Evolutionary conservation across 2,888 invertebrate species (phyloP).

Genomic region (Linnaemya vulpina): DNA sequence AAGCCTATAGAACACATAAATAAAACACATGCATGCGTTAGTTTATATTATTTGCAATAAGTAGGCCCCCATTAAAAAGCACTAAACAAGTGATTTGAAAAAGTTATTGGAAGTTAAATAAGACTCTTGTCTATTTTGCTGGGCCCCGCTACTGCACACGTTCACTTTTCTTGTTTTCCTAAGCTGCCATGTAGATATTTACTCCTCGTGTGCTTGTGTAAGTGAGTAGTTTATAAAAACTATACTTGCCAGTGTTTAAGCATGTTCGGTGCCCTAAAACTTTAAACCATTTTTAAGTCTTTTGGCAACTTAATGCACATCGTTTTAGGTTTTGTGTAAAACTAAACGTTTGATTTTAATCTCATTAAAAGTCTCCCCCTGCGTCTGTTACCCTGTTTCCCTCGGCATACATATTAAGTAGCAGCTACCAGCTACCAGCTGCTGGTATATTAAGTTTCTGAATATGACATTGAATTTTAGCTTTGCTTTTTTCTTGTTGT

Average conservation of each 20-base stretch:
- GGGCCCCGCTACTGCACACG: not conserved
- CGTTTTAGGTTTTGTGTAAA: not conserved
- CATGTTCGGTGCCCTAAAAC: not conserved
- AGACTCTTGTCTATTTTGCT: not conserved
- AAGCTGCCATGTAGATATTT: not conserved
- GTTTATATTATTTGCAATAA: not conserved
- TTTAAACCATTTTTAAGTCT: constrained; percentile 37
- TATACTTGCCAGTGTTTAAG: not conserved
- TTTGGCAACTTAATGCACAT: constrained; percentile 34
- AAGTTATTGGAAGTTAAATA: not conserved
- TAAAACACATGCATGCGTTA: not conserved
- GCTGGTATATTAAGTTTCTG: constrained; percentile 21
- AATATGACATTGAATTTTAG: not conserved
- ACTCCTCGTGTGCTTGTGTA: not conserved
- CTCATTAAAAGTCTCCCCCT: constrained; percentile 36
- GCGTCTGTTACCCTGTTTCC: not conserved
- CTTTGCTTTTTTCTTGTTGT: not conserved
- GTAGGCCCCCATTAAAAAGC: not conserved
- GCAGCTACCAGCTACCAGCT: constrained; percentile 1
- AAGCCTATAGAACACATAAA: not conserved
- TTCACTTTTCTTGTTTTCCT: not conserved
- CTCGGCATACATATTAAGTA: not conserved
- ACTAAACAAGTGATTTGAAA: not conserved
- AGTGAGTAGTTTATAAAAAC: not conserved
- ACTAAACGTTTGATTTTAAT: constrained; percentile 48